Evolutionary conservation across 2,797 vertebrate species (phyloP).

Genomic region (Luscinia luscinia): DNA sequence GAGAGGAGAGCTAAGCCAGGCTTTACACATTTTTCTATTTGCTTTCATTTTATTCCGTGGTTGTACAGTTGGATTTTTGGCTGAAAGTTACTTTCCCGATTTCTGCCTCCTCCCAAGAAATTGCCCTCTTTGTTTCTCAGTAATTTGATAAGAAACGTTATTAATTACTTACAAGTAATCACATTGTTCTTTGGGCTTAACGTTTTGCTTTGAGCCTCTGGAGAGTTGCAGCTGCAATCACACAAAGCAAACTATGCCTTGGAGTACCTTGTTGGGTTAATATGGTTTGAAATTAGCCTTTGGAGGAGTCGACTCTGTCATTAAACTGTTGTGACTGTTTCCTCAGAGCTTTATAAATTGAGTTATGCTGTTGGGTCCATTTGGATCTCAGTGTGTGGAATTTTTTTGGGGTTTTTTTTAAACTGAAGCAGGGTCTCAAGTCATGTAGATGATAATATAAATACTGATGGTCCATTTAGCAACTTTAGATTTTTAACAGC

Average conservation of each 20-base stretch:
- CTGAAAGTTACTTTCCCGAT: not conserved
- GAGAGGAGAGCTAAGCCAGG: not conserved
- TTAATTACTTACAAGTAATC: slow-evolving; percentile 32
- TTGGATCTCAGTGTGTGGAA: not conserved
- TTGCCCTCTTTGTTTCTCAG: not conserved
- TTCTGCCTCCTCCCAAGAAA: not conserved
- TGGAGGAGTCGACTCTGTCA: not conserved
- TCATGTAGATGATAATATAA: not conserved
- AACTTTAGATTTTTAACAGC: not conserved
- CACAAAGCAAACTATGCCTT: slow-evolving; percentile 18
- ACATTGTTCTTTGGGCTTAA: slow-evolving; percentile 11
- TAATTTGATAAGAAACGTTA: slow-evolving; percentile 19
- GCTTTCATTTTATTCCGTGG: not conserved
- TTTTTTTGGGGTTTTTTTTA: not conserved
- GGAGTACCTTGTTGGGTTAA: slow-evolving; percentile 45
- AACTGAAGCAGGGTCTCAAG: not conserved
- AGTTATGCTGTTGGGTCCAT: not conserved
- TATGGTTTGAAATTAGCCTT: slow-evolving; percentile 32
- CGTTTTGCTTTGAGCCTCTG: not conserved
- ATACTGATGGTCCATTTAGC: not conserved
- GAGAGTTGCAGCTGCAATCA: slow-evolving; percentile 10
- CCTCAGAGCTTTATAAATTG: not conserved
- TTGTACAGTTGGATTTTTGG: not conserved
- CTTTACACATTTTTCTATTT: not conserved
- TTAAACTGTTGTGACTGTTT: slow-evolving; percentile 35